Evolutionary conservation across 2,888 invertebrate genomes (phyloP), one percentile per base, ranked within the genome.

Genomic region (Liopterus haemorrhoidalis): DNA sequence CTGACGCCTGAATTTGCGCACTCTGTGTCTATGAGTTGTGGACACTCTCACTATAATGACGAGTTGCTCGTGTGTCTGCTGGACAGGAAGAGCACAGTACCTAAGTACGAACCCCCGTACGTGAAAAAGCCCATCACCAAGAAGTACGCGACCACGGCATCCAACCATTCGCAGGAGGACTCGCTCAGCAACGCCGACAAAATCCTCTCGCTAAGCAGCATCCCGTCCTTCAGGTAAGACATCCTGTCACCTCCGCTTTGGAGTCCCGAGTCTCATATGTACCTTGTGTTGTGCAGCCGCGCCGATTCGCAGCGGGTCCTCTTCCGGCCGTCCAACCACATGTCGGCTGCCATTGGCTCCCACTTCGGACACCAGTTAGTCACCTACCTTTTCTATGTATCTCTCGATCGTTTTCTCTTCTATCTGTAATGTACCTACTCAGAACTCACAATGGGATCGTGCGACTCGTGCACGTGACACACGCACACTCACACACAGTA

Each of bases 81-180:
- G n/a, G n/a, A n/a, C n/a, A 85, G 87, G 78, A 89, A 88, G 79
- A 87, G 87, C 66, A 85, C 88, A 57, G 78, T 87, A 69, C 83
- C 85, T 69, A 89, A 88, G 70, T 89, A 86, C 70, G 89, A 91
- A 70, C 85, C 85, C 60, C 87, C 88, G 45, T 89, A 87, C 72
- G 77, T 78, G 66, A 88, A 88, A 76, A 88, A 88, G 67, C 85
- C 87, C 36, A 79, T 81, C 57, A 77, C 80, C 58, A 85, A 82
- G 73, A 83, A 78, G 68, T 82, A 81, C 67, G 74, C 79, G 44
- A 74, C 78, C 35, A 74, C 82, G 36, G 76, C 78, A 54, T 83
- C 83, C 72, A 81, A 83, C 69, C 76, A 78, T 61, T 82, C 84
- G 12, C 85, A 85, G 60, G 87, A 87, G 63, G 85, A 83, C 67